Percentiles rank a stretch among this genome's conserved stretches.
Evolutionary conservation across 2,113 vertebrate species (phyloP).

Genomic region (Carassius carassius): DNA sequence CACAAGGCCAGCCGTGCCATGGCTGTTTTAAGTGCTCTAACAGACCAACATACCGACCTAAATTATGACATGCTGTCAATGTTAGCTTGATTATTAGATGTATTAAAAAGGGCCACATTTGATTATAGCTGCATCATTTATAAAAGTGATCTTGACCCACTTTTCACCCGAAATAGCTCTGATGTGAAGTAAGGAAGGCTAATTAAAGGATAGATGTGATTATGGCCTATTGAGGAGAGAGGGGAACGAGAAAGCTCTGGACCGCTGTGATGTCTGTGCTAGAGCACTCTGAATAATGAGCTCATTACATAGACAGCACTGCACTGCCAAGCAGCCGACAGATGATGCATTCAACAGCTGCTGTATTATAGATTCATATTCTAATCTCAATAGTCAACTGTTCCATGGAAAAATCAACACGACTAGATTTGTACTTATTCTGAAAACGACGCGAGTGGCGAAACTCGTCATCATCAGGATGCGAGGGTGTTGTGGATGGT

Average conservation of each 20-base stretch:
- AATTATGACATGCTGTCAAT: not conserved
- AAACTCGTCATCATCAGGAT: not conserved
- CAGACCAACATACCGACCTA: not conserved
- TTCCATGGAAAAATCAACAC: conserved; percentile 1
- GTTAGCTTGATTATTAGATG: conserved; percentile 6
- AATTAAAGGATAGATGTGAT: conserved; percentile 53
- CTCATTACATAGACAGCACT: conserved; percentile 37
- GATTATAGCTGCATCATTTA: conserved; percentile 2
- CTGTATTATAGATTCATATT: conserved; percentile 17
- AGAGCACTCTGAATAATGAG: conserved; percentile 32
- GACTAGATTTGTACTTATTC: not conserved
- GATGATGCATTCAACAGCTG: conserved; percentile 22
- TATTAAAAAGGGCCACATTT: not conserved
- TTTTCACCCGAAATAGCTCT: conserved; percentile 35
- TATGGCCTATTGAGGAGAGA: conserved; percentile 26
- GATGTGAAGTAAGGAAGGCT: conserved; percentile 14
- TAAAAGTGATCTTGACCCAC: not conserved
- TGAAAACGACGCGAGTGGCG: not conserved
- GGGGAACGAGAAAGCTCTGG: conserved; percentile 1
- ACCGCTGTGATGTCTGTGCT: conserved; percentile 19
- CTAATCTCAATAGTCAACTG: not conserved
- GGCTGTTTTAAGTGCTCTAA: not conserved
- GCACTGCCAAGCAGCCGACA: not conserved
- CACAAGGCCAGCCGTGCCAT: not conserved
- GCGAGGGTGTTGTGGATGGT: not conserved